Conservation (phyloP, 2,797 vertebrate genomes). For the Cercopithecus petaurista region DNA sequence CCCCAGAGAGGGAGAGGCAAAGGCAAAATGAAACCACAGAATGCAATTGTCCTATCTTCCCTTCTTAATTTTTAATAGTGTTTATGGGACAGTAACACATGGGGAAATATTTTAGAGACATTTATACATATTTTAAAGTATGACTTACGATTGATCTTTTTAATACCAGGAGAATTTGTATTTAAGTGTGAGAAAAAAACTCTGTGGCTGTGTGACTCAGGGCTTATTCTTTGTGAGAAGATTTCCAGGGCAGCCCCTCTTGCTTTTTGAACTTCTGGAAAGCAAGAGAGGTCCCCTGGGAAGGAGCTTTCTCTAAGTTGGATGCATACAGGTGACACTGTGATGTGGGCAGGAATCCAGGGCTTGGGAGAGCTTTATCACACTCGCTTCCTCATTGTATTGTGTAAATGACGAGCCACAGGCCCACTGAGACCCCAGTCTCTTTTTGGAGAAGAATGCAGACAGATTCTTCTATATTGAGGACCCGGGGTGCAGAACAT, state of each 20-base stretch:
- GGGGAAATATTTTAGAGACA: conserved; percentile 45
- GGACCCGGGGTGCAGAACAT: neutral
- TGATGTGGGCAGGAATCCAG: neutral
- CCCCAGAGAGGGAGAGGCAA: neutral
- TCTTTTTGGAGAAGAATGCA: neutral
- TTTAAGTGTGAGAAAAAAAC: neutral
- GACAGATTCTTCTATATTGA: neutral
- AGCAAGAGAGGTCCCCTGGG: neutral
- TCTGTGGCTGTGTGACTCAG: neutral
- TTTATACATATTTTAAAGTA: conserved; percentile 38
- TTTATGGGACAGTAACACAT: conserved; percentile 45
- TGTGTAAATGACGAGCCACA: neutral
- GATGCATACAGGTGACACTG: neutral
- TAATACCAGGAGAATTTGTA: conserved; percentile 53
- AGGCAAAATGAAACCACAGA: neutral
- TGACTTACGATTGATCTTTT: conserved; percentile 32
- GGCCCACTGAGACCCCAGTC: neutral
- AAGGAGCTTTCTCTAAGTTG: neutral
- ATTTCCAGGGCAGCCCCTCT: neutral
- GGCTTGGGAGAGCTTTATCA: neutral
- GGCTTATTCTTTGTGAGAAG: neutral
- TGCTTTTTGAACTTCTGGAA: neutral
- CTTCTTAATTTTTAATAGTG: conserved; percentile 51
- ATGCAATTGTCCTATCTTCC: neutral
- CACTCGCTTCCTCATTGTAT: neutral